Base-by-base conservation (phyloP, 2,797 vertebrate species). In the Phrynocephalus forsythii region DNA sequence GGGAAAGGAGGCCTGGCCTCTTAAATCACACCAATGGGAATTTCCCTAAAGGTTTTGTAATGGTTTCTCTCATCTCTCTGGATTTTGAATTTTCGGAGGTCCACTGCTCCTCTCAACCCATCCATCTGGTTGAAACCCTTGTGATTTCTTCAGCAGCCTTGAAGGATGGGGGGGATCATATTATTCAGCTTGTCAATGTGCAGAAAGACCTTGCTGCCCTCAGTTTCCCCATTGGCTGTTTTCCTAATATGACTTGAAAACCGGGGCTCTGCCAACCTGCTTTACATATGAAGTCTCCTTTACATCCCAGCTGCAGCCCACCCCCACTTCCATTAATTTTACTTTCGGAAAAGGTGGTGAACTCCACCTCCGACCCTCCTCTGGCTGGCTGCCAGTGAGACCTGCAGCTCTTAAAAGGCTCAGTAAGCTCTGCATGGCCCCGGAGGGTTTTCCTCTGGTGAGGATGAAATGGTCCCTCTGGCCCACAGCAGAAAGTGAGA, bases 291-390 rank as follows among this genome's bases (percentile, higher is more conserved):
- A 20, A 78, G 77, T 91, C 82, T 73, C 44, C 89, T 86, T 75
- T 88, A n/a, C 63, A 91, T 95, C 93, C 91, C 13, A 4, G 79
- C 63, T 56, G n/a, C 38, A 44, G 38, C 28, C n/a, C 77, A 15
- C 16, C 85, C 77, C 90, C 18, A 86, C 86, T 88, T 63, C 85
- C 71, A 90, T 88, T 94, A 90, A 92, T 92, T 87, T 82, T 86
- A 80, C 63, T 73, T 86, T 85, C 52, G 38, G 38, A 82, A 76
- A 89, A 90, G 93, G 93, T 92, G 92, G 90, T 18, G 85, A 95
- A 94, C 93, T 92, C 73, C 82, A 83, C 86, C 89, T 85, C 89
- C 89, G 91, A 91, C 89, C 91, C 91, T 52, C 88, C 88, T 87
- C 90, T 85, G 30, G 78, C 67, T 0, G 0, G 8, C 90, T 93